Base-by-base conservation (phyloP, 2,113 vertebrate genomes). In the Prunella himalayana region DNA sequence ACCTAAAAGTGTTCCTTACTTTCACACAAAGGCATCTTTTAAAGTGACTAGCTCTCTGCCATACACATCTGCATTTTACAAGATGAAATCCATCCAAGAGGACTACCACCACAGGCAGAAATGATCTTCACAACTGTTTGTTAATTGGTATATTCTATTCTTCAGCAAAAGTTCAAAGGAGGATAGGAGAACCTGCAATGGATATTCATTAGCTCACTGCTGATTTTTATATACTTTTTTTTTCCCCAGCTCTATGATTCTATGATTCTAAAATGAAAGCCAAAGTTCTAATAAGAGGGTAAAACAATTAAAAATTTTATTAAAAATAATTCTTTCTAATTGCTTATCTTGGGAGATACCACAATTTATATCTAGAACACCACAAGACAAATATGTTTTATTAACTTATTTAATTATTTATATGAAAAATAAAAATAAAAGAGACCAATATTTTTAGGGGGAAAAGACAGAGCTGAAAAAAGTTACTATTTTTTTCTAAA, bases 391-490 rank as follows among this genome's bases (percentile, higher is more conserved):
- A 42, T n/a, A 3, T 60, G 6, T 56, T 68, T 45, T 77, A 39
- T 56, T 49, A 65, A 56, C 1, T 82, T 69, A 11, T 45, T 84
- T 7, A 37, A 54, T 45, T 51, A 45, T 21, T 50, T 53, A 30
- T 4, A 45, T 3, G 2, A 51, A 59, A 53, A 69, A 3, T 10
- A 64, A 76, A 73, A 82, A 49, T 11, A 79, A 35, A 3, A 31
- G 3, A 63, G 6, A 66, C 1, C 1, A 65, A 54, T 27, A n/a
- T 27, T 56, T 41, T 30, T 1, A 1, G 0, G 4, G 1, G 2
- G 1, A 3, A 82, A 82, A 86, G 20, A 24, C 3, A 51, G 8
- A 90, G 49, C 4, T 20, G 41, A 75, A 66, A 27, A 21, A 8
- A 49, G 20, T 25, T 45, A 35, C 0, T 49, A 13, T 19, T 39